Evolutionary conservation across 2,797 vertebrate genomes (phyloP).

Genomic region (Gymnoscopelus braueri): DNA sequence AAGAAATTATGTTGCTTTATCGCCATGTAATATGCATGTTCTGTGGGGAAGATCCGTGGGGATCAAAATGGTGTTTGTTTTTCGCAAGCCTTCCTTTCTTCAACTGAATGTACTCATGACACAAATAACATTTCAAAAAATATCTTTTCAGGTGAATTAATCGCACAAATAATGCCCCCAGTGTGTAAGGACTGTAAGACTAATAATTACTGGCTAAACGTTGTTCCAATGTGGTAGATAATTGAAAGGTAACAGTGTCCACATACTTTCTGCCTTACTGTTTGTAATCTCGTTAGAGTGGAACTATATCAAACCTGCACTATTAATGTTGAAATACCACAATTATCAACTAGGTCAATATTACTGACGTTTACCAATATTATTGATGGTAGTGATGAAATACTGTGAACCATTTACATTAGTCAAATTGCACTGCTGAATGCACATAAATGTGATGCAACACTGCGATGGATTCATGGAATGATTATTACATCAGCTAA

Average conservation of each 20-base stretch:
- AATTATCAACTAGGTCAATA: conserved; percentile 18
- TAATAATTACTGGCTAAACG: background rate
- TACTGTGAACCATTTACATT: conserved; percentile 31
- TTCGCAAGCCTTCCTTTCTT: too few relatives aligned
- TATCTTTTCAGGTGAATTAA: too few relatives aligned
- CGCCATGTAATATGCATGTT: too few relatives aligned
- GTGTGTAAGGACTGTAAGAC: background rate
- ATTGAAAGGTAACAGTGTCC: conserved; percentile 3
- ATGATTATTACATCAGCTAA: conserved; percentile 30
- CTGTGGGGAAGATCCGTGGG: too few relatives aligned
- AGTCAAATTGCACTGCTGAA: conserved; percentile 37
- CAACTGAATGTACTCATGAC: too few relatives aligned
- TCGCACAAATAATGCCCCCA: background rate
- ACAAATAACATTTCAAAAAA: too few relatives aligned
- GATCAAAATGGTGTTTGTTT: too few relatives aligned
- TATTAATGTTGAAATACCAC: conserved; percentile 28
- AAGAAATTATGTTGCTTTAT: too few relatives aligned
- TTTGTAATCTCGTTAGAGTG: background rate
- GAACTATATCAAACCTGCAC: background rate
- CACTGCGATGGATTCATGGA: conserved; percentile 39
- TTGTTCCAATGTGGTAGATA: background rate
- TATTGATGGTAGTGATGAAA: conserved; percentile 36
- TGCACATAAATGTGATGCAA: conserved; percentile 15
- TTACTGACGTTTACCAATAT: background rate
- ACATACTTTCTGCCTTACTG: background rate